phyloP scores from a whole-genome alignment of 2,888 invertebrate genomes.

The Cepaea hortensis region DNA sequence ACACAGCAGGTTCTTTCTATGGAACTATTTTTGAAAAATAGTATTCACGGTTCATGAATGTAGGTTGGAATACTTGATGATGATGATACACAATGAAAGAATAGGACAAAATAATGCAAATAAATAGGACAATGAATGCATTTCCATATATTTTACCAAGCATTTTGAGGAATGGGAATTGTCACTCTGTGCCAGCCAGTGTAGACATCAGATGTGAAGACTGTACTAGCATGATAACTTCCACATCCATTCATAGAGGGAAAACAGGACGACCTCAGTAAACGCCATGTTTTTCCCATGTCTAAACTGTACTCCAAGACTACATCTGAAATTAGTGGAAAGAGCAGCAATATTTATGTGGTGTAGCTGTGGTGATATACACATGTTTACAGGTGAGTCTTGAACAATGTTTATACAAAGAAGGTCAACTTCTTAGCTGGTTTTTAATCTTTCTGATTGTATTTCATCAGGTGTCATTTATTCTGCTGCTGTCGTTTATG shows the following conservation, averaged over 20 bases:
- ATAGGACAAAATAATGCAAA: neutral
- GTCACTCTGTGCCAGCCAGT: constrained; percentile 71
- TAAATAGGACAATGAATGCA: too few relatives aligned
- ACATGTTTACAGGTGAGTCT: too few relatives aligned
- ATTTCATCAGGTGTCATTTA: too few relatives aligned
- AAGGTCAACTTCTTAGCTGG: too few relatives aligned
- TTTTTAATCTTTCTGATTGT: too few relatives aligned
- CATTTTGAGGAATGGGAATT: constrained; percentile 70
- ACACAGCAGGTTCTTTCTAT: too few relatives aligned
- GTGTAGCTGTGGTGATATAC: neutral
- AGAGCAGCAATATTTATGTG: neutral
- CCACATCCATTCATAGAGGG: constrained; percentile 73
- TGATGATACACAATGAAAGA: neutral
- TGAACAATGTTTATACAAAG: too few relatives aligned
- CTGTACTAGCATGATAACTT: constrained; percentile 62
- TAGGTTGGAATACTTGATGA: neutral
- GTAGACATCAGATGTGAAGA: constrained; percentile 70
- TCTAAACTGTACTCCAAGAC: constrained; percentile 58
- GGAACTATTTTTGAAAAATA: too few relatives aligned
- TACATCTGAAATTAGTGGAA: constrained; percentile 13
- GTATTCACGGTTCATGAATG: too few relatives aligned
- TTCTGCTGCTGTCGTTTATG: too few relatives aligned
- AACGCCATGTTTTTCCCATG: constrained; percentile 75
- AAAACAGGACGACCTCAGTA: constrained; percentile 70
- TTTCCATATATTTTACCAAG: constrained; percentile 61